Conservation (phyloP, 2,113 vertebrate genomes). For the Misgurnus anguillicaudatus region DNA sequence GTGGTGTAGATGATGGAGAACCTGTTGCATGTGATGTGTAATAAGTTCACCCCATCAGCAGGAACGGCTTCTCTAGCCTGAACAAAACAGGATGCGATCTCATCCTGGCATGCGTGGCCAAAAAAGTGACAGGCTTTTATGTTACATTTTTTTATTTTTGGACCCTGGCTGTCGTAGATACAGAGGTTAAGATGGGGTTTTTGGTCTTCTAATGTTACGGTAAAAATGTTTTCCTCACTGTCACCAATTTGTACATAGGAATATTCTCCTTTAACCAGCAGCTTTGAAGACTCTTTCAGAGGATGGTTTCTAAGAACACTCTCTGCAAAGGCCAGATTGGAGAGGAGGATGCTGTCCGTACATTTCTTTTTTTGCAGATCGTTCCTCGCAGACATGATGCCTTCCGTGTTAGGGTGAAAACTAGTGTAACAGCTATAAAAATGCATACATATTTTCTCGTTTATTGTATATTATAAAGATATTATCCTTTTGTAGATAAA, state of each 20-base stretch:
- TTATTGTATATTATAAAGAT: no score
- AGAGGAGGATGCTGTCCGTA: constrained; percentile 17
- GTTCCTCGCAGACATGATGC: constrained; percentile 17
- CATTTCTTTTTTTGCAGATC: not conserved
- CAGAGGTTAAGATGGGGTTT: not conserved
- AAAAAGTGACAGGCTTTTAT: constrained; percentile 2
- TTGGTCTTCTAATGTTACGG: constrained; percentile 1
- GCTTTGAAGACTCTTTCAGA: not conserved
- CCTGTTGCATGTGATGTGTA: constrained; percentile 41
- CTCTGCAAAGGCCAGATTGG: constrained; percentile 41
- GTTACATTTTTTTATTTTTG: fast-evolving
- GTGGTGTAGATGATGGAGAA: constrained; percentile 7
- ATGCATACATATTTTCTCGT: not conserved
- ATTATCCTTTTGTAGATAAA: not conserved
- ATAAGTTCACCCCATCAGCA: fast-evolving
- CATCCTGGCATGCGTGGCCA: constrained; percentile 41
- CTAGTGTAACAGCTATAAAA: not conserved
- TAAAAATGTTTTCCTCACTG: not conserved
- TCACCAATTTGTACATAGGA: constrained; percentile 24
- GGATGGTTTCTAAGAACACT: constrained; percentile 12
- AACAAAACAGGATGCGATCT: constrained; percentile 23
- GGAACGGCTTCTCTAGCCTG: not conserved
- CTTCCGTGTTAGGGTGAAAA: not conserved
- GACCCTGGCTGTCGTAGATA: fast-evolving
- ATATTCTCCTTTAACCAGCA: constrained; percentile 14